phyloP scores from a whole-genome alignment of 2,888 invertebrate species.

The Tetragonula carbonaria region DNA sequence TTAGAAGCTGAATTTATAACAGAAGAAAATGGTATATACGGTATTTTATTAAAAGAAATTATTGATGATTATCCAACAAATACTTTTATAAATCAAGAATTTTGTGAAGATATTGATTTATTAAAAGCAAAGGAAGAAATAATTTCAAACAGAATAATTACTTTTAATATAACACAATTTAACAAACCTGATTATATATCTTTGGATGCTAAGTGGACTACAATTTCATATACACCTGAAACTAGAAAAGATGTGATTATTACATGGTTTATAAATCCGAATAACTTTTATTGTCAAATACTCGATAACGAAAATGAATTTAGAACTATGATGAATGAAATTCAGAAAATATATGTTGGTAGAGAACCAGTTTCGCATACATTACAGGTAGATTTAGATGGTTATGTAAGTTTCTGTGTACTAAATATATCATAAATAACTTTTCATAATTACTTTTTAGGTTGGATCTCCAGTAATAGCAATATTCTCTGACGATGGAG shows the following conservation, averaged over 20 bases:
- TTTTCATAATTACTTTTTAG: conserved; percentile 67
- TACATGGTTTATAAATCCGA: conserved; percentile 91
- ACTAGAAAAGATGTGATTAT: conserved; percentile 87
- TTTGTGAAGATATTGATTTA: conserved; percentile 70
- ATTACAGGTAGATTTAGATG: conserved; percentile 72
- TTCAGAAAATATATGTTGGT: conserved; percentile 88
- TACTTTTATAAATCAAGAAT: conserved; percentile 76
- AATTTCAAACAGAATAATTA: conserved; percentile 40
- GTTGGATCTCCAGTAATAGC: conserved; percentile 89
- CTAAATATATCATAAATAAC: neutral
- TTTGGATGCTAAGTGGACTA: conserved; percentile 84
- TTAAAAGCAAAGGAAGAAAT: conserved; percentile 67
- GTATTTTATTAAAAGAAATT: conserved; percentile 73
- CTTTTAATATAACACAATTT: conserved; percentile 5
- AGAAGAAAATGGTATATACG: conserved; percentile 71
- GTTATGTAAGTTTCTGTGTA: neutral
- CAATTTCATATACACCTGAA: conserved; percentile 85
- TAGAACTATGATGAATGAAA: conserved; percentile 88
- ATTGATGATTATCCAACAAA: conserved; percentile 47
- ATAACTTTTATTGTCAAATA: conserved; percentile 89
- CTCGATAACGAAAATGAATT: conserved; percentile 85
- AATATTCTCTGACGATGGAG: conserved; percentile 89
- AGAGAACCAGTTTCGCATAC: conserved; percentile 72
- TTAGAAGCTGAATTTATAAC: conserved; percentile 78
- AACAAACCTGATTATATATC: conserved; percentile 84